A percentile compares a stretch with the other conserved stretches of the same genome.
Conservation (phyloP, 2,113 vertebrate species). For the Thinocorus orbignyianus region DNA sequence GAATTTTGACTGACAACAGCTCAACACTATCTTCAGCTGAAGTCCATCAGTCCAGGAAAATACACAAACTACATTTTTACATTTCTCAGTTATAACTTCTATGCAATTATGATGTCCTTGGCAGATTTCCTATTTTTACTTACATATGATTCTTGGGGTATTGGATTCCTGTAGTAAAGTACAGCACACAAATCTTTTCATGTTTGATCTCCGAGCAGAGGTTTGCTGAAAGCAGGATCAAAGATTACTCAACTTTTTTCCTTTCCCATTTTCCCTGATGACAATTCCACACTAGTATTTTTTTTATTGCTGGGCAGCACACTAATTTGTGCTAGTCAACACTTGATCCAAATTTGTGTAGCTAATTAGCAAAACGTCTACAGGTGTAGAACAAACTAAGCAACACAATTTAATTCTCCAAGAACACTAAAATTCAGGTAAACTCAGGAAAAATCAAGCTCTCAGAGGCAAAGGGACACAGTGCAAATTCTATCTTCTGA, state of each 20-base stretch:
- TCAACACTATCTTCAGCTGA: not conserved
- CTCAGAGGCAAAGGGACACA: not conserved
- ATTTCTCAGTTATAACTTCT: slow-evolving; percentile 31
- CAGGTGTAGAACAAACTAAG: not conserved
- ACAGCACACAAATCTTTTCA: slow-evolving; percentile 42
- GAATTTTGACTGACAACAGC: not conserved
- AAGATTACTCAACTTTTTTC: slow-evolving; percentile 61
- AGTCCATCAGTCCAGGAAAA: not conserved
- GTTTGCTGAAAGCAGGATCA: slow-evolving; percentile 70
- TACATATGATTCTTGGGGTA: slow-evolving; percentile 56
- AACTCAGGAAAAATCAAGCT: not conserved
- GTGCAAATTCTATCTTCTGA: not conserved
- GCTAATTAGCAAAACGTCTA: not conserved
- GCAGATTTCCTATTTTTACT: slow-evolving; percentile 59
- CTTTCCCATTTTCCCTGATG: slow-evolving; percentile 62
- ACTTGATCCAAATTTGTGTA: slow-evolving; percentile 34
- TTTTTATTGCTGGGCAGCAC: not conserved
- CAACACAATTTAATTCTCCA: not conserved
- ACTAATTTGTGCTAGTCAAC: slow-evolving; percentile 43
- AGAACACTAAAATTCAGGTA: not conserved
- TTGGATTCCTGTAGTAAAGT: slow-evolving; percentile 71
- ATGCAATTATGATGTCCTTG: slow-evolving; percentile 28
- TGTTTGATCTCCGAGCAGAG: slow-evolving; percentile 74
- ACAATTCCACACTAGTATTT: slow-evolving; percentile 16
- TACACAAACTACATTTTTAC: not conserved